phyloP scores from a whole-genome alignment of 1,140 invertebrate species.

The Solenopsis fugax region DNA sequence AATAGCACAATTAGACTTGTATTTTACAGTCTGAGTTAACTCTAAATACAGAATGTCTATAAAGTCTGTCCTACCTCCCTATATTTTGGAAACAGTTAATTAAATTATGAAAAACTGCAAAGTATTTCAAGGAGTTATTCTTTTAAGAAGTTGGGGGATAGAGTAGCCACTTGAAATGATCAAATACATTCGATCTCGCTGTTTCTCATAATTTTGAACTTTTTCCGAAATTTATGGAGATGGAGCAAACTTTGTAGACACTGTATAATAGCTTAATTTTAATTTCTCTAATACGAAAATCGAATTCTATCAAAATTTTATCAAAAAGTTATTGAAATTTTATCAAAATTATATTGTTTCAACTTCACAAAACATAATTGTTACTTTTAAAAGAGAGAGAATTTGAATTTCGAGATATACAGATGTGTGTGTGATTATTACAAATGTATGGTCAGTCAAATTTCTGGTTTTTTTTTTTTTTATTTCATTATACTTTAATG shows the following conservation, averaged over 20 bases:
- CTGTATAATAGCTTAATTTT: neutral
- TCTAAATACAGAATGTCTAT: no score
- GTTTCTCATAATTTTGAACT: no score
- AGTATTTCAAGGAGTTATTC: no score
- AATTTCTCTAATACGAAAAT: neutral
- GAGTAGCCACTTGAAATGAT: no score
- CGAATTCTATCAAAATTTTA: neutral
- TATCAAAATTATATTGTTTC: neutral
- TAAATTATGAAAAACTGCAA: no score
- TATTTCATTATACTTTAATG: neutral
- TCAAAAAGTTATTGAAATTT: neutral
- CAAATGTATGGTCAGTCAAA: neutral
- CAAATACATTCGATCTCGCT: no score
- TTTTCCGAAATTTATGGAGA: no score
- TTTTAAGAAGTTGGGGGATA: no score
- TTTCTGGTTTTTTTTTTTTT: neutral
- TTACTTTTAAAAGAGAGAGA: neutral
- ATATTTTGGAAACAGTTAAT: no score
- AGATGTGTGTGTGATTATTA: neutral
- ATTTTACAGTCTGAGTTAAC: neutral
- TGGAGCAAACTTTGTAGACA: no score
- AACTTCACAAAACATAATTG: neutral
- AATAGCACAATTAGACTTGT: neutral
- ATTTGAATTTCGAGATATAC: neutral
- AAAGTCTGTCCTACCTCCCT: no score